Percentiles rank a stretch among this genome's conserved stretches.
Evolutionary conservation across 1,140 invertebrate genomes (phyloP).

Genomic region (Euwallacea fornicatus): DNA sequence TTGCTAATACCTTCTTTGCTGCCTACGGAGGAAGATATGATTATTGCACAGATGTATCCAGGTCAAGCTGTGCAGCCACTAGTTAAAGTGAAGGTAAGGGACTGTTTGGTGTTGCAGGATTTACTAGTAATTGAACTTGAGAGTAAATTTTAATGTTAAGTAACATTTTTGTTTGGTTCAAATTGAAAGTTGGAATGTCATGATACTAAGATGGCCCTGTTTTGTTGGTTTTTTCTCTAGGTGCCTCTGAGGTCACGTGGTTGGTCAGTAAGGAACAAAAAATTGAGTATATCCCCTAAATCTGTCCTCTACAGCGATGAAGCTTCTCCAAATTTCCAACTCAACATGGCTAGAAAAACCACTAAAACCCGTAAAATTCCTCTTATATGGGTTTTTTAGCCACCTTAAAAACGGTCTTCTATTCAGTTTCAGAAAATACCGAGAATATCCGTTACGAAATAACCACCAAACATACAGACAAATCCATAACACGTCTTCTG

Average conservation of each 20-base stretch:
- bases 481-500: conserved; percentile 68
- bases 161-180: background rate
- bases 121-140: background rate
- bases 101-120: background rate
- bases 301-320: conserved; percentile 52
- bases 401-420: too few relatives aligned
- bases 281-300: conserved; percentile 60
- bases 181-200: background rate
- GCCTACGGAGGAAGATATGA: conserved; percentile 74
- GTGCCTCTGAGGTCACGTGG: conserved; percentile 73
- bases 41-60: conserved; percentile 51
- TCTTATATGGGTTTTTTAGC: too few relatives aligned
- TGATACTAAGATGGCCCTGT: background rate
- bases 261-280: conserved; percentile 66
- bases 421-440: too few relatives aligned
- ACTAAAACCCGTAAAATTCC: conserved; percentile 38
- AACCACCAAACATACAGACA: conserved; percentile 43
- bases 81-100: conserved; percentile 55
- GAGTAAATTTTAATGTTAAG: background rate
- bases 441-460: conserved; percentile 49
- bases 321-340: conserved; percentile 43
- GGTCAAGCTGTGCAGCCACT: conserved; percentile 46
- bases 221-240: conserved; percentile 12
- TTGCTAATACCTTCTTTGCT: conserved; percentile 90
- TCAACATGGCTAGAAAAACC: conserved; percentile 42